These are phyloP conservation scores for Troides aeacus DNA, from an alignment of 2,888 invertebrate species.

Conservation along the genomic window DNA sequence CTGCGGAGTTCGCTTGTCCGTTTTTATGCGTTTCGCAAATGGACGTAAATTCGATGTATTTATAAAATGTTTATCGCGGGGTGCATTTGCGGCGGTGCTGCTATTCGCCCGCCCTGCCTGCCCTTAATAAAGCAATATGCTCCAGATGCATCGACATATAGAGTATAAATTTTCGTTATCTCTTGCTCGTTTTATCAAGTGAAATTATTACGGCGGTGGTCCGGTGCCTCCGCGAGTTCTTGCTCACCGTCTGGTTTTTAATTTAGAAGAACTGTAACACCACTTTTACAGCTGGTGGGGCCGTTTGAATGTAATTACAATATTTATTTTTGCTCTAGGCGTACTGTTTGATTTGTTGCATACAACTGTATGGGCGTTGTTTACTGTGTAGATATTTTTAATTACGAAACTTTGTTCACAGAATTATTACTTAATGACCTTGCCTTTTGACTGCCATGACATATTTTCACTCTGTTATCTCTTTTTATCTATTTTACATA, in stretches of 20 bases:
- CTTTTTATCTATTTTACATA: background rate
- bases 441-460: too few relatives aligned
- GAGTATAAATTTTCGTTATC: slow-evolving; percentile 70
- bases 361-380: background rate
- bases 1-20: slow-evolving; percentile 55
- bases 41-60: slow-evolving; percentile 72
- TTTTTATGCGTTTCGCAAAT: slow-evolving; percentile 69
- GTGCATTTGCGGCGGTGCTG: slow-evolving; percentile 54
- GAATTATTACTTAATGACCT: background rate
- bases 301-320: slow-evolving; percentile 52
- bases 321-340: slow-evolving; percentile 64
- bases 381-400: background rate
- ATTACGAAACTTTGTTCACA: background rate
- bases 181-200: slow-evolving; percentile 70
- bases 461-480: background rate
- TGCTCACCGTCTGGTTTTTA: slow-evolving; percentile 66
- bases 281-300: slow-evolving; percentile 52
- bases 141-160: slow-evolving; percentile 77
- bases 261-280: slow-evolving; percentile 67
- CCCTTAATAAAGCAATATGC: slow-evolving; percentile 78
- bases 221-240: slow-evolving; percentile 41
- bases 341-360: slow-evolving; percentile 33
- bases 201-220: slow-evolving; percentile 76
- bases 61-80: slow-evolving; percentile 61
- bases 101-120: slow-evolving; percentile 67